Percentiles rank a stretch among this genome's conserved stretches.
Conservation (phyloP, 1,140 invertebrate species). For the Dreissena polymorpha region DNA sequence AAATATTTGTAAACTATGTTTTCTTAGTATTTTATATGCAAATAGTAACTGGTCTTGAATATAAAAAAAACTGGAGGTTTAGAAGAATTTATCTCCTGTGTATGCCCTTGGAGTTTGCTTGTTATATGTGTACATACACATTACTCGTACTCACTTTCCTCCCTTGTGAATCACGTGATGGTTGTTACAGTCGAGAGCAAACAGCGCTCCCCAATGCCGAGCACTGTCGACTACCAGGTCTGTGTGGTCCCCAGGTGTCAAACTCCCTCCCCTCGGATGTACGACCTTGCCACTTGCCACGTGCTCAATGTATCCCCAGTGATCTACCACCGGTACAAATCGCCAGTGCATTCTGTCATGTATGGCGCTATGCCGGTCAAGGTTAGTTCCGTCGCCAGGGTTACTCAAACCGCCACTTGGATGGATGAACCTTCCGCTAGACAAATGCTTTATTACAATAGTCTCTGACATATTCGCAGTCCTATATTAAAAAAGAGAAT, state of each 20-base stretch:
- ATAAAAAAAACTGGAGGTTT: too few relatives aligned
- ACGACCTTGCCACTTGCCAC: constrained; percentile 15
- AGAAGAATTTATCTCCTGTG: too few relatives aligned
- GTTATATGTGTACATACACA: not conserved
- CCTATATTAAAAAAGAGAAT: too few relatives aligned
- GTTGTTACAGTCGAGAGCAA: not conserved
- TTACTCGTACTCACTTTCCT: not conserved
- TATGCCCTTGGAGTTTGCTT: too few relatives aligned
- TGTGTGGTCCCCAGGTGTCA: not conserved
- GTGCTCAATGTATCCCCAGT: constrained; percentile 19
- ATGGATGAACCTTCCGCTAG: constrained; percentile 15
- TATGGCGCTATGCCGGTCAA: constrained; percentile 9
- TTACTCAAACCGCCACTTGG: not conserved
- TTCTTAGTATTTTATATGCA: too few relatives aligned
- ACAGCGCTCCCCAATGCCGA: constrained; percentile 5
- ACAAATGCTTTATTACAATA: constrained; percentile 30
- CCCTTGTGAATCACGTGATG: constrained; percentile 18
- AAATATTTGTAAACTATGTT: too few relatives aligned
- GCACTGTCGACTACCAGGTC: not conserved
- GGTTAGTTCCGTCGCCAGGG: not conserved
- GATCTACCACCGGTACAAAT: not conserved
- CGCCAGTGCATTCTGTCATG: constrained; percentile 3
- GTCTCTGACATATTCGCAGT: not conserved
- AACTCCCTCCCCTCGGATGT: constrained; percentile 3
- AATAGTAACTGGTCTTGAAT: too few relatives aligned